Conservation (phyloP, 2,888 invertebrate genomes). For the Drosophila ezoana region DNA sequence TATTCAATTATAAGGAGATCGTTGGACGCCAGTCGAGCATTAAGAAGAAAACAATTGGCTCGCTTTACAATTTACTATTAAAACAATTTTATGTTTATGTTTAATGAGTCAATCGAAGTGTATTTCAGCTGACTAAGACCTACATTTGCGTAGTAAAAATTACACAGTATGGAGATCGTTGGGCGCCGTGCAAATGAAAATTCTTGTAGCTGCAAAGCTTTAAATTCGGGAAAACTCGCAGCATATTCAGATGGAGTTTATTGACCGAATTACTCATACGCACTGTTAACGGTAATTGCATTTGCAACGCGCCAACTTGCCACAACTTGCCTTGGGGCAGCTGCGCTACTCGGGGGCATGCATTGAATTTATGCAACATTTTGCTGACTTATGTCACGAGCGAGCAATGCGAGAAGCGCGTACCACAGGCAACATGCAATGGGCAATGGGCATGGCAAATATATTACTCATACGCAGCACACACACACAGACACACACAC, state of each 20-base stretch:
- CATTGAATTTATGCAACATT: slow-evolving; percentile 46
- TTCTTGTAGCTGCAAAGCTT: too few species aligned
- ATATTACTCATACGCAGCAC: slow-evolving; percentile 68
- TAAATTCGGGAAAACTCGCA: too few species aligned
- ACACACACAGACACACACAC: slow-evolving; percentile 20
- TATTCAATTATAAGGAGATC: too few species aligned
- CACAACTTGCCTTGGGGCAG: neutral
- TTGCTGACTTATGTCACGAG: slow-evolving; percentile 34
- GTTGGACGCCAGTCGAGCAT: too few species aligned
- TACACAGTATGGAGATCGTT: too few species aligned
- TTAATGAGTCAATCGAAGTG: too few species aligned
- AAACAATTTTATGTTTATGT: too few species aligned
- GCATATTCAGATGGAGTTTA: slow-evolving; percentile 3
- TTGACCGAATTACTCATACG: slow-evolving; percentile 51
- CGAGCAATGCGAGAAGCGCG: slow-evolving; percentile 10
- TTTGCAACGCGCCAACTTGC: slow-evolving; percentile 3
- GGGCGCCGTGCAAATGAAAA: too few species aligned
- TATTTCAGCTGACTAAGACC: too few species aligned
- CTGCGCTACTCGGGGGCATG: neutral
- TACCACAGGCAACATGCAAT: slow-evolving; percentile 6
- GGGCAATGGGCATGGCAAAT: slow-evolving; percentile 26
- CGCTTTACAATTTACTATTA: too few species aligned
- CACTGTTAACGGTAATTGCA: slow-evolving; percentile 45
- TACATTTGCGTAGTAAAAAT: too few species aligned
- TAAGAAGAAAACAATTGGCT: too few species aligned